phyloP scores from a whole-genome alignment of 2,113 vertebrate species.

The Romanogobio albipinnatus region DNA sequence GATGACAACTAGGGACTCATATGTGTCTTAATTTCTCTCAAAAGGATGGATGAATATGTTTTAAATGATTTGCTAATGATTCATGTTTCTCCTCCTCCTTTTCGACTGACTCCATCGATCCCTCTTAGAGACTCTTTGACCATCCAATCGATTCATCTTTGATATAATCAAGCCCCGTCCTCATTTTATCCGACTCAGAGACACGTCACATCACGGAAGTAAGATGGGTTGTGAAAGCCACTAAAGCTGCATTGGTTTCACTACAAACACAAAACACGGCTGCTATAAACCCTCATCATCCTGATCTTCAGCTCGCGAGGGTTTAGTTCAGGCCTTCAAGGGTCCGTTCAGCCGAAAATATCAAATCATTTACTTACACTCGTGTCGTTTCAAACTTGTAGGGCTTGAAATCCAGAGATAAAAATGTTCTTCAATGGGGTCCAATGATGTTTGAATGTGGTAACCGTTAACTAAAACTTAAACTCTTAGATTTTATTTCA shows the following conservation, averaged over 20 bases:
- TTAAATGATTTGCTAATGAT: background rate
- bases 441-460: background rate
- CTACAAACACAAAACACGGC: background rate
- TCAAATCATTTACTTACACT: background rate
- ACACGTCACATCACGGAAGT: conserved; percentile 4
- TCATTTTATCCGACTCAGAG: background rate
- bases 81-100: background rate
- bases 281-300: background rate
- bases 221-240: background rate
- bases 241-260: background rate
- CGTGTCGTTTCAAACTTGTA: background rate
- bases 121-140: background rate
- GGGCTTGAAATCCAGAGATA: background rate
- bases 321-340: background rate
- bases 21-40: background rate
- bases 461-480: background rate
- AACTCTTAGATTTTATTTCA: no score
- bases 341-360: background rate
- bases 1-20: background rate
- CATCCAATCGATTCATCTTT: background rate
- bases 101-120: background rate
- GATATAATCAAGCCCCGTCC: background rate
- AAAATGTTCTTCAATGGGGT: background rate
- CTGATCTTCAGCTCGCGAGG: background rate
- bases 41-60: background rate